A percentile compares a stretch with the other conserved stretches of the same genome.
Evolutionary conservation across 2,888 invertebrate species (phyloP).

Genomic region (Acrobasis suavella): DNA sequence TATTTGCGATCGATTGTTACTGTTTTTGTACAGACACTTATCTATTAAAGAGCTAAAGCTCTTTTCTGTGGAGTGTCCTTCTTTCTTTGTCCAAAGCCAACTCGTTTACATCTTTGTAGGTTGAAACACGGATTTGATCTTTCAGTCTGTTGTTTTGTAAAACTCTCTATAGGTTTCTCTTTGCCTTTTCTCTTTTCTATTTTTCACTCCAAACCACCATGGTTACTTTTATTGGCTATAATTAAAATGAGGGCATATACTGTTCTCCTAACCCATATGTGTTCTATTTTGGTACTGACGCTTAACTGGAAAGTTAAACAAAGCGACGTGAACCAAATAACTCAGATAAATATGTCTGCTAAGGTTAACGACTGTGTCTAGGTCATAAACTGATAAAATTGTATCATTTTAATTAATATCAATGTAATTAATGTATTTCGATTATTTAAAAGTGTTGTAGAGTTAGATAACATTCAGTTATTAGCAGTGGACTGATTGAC

Average conservation of each 20-base stretch:
- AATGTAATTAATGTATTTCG: constrained; percentile 2
- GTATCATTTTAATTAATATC: constrained; percentile 6
- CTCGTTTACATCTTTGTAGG: no score
- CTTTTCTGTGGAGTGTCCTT: no score
- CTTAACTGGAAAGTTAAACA: constrained; percentile 7
- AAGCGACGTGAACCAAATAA: neutral
- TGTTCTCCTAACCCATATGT: constrained; percentile 13
- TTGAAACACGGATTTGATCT: no score
- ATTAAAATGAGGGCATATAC: constrained; percentile 15
- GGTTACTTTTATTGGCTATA: neutral
- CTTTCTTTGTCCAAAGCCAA: no score
- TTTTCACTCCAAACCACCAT: neutral
- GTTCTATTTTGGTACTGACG: constrained; percentile 1
- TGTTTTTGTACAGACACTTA: no score
- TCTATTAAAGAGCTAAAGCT: no score
- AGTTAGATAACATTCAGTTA: no score
- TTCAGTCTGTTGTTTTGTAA: no score
- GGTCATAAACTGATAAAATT: neutral
- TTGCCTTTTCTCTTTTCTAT: no score
- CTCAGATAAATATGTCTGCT: neutral
- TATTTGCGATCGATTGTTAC: no score
- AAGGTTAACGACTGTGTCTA: constrained; percentile 12
- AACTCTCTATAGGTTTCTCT: no score
- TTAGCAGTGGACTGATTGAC: no score
- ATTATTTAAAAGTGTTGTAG: neutral